Percentiles rank a stretch among this genome's conserved stretches.
Conservation (phyloP, 2,888 invertebrate species). For the Dusona sp. region DNA sequence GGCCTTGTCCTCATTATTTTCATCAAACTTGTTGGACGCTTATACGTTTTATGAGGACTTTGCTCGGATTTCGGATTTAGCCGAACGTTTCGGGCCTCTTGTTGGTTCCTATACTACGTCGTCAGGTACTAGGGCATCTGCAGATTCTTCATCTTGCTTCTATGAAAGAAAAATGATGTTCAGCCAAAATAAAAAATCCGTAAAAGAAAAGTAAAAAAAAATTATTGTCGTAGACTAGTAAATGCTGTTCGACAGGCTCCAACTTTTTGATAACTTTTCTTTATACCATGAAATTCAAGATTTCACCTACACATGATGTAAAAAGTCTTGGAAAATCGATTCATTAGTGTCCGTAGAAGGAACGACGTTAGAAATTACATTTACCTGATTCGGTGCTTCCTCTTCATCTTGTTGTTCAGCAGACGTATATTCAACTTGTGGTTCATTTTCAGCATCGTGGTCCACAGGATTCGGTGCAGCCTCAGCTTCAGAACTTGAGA, state of each 20-base stretch:
- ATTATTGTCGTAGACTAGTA: not conserved
- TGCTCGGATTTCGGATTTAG: constrained; percentile 52
- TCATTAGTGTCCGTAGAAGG: not conserved
- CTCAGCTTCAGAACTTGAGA: constrained; percentile 80
- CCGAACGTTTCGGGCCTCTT: constrained; percentile 37
- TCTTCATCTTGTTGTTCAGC: constrained; percentile 55
- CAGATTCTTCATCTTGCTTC: constrained; percentile 42
- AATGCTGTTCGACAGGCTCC: not conserved
- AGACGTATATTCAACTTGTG: constrained; percentile 59
- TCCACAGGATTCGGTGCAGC: constrained; percentile 75
- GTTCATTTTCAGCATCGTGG: constrained; percentile 64
- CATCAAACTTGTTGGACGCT: constrained; percentile 70
- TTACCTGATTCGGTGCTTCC: constrained; percentile 49
- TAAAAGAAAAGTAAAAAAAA: not conserved
- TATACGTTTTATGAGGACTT: constrained; percentile 78
- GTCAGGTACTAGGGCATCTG: constrained; percentile 82
- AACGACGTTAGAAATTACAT: not conserved
- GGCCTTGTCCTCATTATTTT: constrained; percentile 8
- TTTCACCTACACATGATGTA: not conserved
- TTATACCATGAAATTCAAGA: no score
- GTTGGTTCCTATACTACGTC: constrained; percentile 72
- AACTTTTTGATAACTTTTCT: not conserved
- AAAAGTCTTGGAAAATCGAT: not conserved
- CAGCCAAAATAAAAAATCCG: not conserved
- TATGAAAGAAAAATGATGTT: not conserved